Evolutionary conservation across 1,140 invertebrate genomes (phyloP).

Genomic region (Lysiphlebus fabarum): DNA sequence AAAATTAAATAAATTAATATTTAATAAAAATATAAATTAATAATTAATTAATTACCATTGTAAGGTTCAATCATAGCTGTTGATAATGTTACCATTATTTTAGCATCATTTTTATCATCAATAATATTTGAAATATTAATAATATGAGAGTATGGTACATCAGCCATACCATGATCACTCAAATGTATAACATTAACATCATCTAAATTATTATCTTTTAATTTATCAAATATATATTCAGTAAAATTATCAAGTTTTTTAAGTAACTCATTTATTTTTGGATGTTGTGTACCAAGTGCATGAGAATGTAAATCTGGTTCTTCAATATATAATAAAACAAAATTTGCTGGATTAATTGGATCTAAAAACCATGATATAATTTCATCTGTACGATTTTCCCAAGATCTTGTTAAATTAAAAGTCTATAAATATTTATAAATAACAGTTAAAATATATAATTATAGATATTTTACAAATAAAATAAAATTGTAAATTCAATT

Average conservation of each 20-base stretch:
- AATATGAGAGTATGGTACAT: slow-evolving; percentile 53
- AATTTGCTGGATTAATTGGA: slow-evolving; percentile 57
- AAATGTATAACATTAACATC: slow-evolving; percentile 68
- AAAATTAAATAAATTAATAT: slow-evolving; percentile 24
- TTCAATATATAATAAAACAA: slow-evolving; percentile 70
- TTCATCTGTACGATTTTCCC: slow-evolving; percentile 60
- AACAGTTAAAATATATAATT: slow-evolving; percentile 11
- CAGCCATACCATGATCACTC: slow-evolving; percentile 74
- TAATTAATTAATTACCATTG: slow-evolving; percentile 42
- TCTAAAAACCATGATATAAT: slow-evolving; percentile 66
- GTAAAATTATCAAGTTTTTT: slow-evolving; percentile 59
- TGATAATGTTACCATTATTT: slow-evolving; percentile 49
- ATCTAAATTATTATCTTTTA: slow-evolving; percentile 52
- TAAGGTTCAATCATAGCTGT: slow-evolving; percentile 59
- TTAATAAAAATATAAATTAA: slow-evolving; percentile 1
- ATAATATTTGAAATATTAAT: slow-evolving; percentile 62
- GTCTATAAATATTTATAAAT: slow-evolving; percentile 40
- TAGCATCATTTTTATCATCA: slow-evolving; percentile 53
- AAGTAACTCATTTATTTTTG: slow-evolving; percentile 54
- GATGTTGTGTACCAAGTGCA: slow-evolving; percentile 51
- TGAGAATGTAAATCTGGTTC: slow-evolving; percentile 67
- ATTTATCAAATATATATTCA: slow-evolving; percentile 57
- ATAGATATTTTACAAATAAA: background rate
- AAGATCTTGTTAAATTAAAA: slow-evolving; percentile 56
- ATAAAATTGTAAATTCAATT: slow-evolving; percentile 20